Evolutionary conservation across 2,113 vertebrate genomes (phyloP).

Genomic region (Climacteris rufus): DNA sequence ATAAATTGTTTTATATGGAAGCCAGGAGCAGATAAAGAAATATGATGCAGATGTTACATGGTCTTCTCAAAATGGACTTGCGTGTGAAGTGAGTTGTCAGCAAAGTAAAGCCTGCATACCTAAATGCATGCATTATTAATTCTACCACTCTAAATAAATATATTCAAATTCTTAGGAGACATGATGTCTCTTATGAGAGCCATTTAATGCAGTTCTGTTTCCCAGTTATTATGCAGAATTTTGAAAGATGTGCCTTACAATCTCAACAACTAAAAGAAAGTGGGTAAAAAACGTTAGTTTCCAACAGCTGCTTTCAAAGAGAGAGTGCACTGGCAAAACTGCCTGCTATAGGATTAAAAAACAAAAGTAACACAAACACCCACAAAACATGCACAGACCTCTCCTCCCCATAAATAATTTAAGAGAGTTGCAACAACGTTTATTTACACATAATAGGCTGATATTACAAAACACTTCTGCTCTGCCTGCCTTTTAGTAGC

Average conservation of each 20-base stretch:
- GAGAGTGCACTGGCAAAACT: neutral
- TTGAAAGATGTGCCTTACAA: neutral
- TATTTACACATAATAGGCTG: neutral
- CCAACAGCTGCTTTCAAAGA: neutral
- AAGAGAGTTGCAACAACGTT: neutral
- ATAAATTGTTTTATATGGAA: neutral
- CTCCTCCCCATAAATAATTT: neutral
- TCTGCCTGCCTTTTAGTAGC: neutral
- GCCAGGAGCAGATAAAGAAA: neutral
- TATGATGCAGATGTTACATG: accelerated
- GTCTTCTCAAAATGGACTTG: neutral
- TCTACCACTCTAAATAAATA: neutral
- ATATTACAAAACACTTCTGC: neutral
- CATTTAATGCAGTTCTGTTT: neutral
- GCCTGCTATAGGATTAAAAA: neutral
- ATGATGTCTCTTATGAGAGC: neutral
- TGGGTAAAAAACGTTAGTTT: neutral
- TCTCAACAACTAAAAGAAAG: neutral
- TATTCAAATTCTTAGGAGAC: neutral
- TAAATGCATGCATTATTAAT: neutral
- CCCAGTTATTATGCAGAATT: neutral
- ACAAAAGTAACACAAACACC: neutral
- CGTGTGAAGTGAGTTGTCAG: neutral
- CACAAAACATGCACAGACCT: neutral
- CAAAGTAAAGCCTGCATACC: neutral